Percentiles rank a stretch among this genome's conserved stretches.
Conservation (phyloP, 2,113 vertebrate genomes). For the Tetrao urogallus region DNA sequence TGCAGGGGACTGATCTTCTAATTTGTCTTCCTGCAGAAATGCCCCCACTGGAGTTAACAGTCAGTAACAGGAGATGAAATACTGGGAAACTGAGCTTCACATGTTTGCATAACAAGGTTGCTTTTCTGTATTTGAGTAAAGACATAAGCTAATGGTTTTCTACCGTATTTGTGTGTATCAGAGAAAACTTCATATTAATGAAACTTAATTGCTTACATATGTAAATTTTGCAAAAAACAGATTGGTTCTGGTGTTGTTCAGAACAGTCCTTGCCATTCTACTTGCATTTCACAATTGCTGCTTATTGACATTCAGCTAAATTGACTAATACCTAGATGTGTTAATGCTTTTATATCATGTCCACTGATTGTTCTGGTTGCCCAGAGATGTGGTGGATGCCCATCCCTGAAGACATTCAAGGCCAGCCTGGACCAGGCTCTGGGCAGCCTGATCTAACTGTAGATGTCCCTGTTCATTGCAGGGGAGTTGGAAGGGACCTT, state of each 20-base stretch:
- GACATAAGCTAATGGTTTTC: not conserved
- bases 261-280: not conserved
- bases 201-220: not conserved
- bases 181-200: not conserved
- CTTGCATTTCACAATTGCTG: not conserved
- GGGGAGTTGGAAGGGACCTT: no score
- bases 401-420: no score
- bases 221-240: not conserved
- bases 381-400: no score
- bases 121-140: not conserved
- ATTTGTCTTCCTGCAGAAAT: not conserved
- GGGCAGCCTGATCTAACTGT: no score
- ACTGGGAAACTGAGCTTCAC: not conserved
- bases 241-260: not conserved
- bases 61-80: not conserved
- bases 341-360: not conserved
- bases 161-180: not conserved
- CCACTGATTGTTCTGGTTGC: not conserved
- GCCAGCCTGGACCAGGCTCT: no score
- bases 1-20: not conserved
- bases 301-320: not conserved
- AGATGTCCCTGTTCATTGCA: no score
- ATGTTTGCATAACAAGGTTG: not conserved
- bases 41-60: not conserved
- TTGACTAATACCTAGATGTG: not conserved